Evolutionary conservation across 2,113 vertebrate genomes (phyloP).

Genomic region (Nycticryphes semicollaris): DNA sequence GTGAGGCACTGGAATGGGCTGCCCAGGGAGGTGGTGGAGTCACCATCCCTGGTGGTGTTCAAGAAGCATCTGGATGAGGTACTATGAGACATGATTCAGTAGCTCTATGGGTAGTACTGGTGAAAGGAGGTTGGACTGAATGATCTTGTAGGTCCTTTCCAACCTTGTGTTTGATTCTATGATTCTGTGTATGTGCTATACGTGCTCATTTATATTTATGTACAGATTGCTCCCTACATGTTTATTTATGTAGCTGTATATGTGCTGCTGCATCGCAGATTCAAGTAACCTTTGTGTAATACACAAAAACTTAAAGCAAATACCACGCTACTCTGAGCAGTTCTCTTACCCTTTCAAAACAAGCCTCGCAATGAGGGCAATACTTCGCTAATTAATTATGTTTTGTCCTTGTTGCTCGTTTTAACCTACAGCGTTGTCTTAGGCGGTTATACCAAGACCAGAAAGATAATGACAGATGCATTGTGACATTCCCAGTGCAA

Average conservation of each 20-base stretch:
- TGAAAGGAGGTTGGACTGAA: no score
- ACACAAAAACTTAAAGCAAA: slow-evolving; percentile 39
- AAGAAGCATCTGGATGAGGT: no score
- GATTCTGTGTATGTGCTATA: not conserved
- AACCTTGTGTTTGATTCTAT: no score
- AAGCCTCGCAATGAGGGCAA: slow-evolving; percentile 15
- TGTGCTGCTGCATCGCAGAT: not conserved
- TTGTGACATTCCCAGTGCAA: slow-evolving; percentile 68
- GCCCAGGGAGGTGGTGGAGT: no score
- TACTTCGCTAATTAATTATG: slow-evolving; percentile 62
- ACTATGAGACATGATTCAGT: no score
- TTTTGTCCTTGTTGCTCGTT: slow-evolving; percentile 56
- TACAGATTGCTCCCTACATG: not conserved
- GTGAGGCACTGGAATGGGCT: no score
- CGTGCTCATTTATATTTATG: not conserved
- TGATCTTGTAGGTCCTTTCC: no score
- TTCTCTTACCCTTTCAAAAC: slow-evolving; percentile 48
- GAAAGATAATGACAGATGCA: slow-evolving; percentile 70
- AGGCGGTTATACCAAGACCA: slow-evolving; percentile 41
- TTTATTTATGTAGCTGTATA: not conserved
- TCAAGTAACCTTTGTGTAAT: not conserved
- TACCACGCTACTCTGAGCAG: not conserved
- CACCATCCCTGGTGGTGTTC: no score
- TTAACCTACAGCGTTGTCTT: slow-evolving; percentile 69
- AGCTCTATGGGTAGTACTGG: no score